Base-by-base conservation (phyloP, 2,888 invertebrate genomes). In the Tetragnatha montana region DNA sequence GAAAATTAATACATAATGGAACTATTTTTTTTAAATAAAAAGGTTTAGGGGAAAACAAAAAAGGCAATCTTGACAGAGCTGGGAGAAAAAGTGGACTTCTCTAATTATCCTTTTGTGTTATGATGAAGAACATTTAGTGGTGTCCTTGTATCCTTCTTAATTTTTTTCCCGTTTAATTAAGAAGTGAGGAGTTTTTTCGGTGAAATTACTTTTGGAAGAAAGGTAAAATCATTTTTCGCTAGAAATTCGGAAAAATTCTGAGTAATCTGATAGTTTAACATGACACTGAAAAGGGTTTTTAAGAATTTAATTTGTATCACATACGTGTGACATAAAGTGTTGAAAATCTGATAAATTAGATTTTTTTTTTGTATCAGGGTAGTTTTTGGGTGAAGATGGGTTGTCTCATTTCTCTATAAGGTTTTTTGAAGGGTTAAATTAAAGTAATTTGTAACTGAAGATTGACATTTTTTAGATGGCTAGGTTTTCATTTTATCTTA, bases 51-150 rank as follows among this genome's bases (percentile, higher is more conserved):
- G 12, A 60, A 60, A 35, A 1, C 1, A 35, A 35, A 35, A 35
- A 60, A 60, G 17, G 12, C 50, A 47, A 35, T 50, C 76, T 49
- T 76, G 76, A 50, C 50, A 76, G 50, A 12, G 49, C 19, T 76
- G 0, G n/a, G 76, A n/a, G 60, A 8, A 50, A 50, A n/a, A 76
- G n/a, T 50, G 17, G 19, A 50, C 17, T 50, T 35, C 50, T 17
- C 50, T 76, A 76, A 76, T 76, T 76, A 76, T 76, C n/a, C 76
- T 50, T 76, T 76, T 76, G 76, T 76, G 76, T 21, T 35, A 47
- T 35, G 49, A 75, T 35, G 17, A 22, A 75, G 12, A 49, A 35
- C 47, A 1, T 35, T 75, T 75, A 47, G 75, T 47, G 47, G 35
- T 47, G 49, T 75, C 47, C 7, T 60, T 60, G 60, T 60, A 17